Evolutionary conservation across 2,797 vertebrate species (phyloP).

Genomic region (Cossypha polioptera): DNA sequence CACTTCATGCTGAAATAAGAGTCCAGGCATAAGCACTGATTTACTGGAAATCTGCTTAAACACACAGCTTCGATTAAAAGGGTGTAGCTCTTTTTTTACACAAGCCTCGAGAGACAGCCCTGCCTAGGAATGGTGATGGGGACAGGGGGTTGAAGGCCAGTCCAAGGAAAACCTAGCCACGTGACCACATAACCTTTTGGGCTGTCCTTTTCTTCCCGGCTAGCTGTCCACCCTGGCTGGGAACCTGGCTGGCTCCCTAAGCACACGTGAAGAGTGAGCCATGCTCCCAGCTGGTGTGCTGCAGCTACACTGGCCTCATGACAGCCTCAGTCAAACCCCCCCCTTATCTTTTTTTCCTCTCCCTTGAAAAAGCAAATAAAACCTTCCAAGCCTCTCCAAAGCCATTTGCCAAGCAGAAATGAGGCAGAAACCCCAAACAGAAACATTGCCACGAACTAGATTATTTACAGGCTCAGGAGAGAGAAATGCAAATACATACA

Average conservation of each 20-base stretch:
- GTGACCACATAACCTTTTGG: background rate
- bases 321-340: background rate
- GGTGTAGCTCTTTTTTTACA: background rate
- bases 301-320: fast-evolving
- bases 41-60: background rate
- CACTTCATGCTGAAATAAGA: background rate
- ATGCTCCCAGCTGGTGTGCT: background rate
- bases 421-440: background rate
- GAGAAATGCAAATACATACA: background rate
- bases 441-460: background rate
- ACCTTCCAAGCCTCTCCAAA: background rate
- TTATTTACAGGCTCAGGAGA: background rate
- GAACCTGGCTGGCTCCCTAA: background rate
- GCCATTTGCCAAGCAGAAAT: background rate
- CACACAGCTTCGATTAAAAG: background rate
- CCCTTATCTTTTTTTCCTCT: background rate
- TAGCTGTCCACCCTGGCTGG: background rate
- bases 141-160: background rate
- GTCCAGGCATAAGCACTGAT: background rate
- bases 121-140: background rate
- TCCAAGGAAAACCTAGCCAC: background rate
- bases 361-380: background rate
- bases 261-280: fast-evolving
- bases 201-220: background rate
- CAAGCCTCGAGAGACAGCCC: background rate